Evolutionary conservation across 2,113 vertebrate species (phyloP), one percentile per base, ranked within the genome.

Genomic region (Tor tambroides): DNA sequence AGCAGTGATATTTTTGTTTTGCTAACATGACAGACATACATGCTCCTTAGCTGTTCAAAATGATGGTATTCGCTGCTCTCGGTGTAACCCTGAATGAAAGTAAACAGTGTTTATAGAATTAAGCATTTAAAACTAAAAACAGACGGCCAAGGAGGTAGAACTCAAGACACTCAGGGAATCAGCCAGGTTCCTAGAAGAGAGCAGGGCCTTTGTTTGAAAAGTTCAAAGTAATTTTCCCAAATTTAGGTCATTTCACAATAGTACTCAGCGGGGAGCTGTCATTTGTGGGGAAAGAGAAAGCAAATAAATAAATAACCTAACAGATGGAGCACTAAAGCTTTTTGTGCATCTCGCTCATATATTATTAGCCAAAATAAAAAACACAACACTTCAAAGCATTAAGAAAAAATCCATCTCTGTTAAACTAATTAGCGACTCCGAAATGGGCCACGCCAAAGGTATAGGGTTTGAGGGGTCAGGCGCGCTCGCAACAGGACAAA

Each of bases 221-320:
- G 90, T 92, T 94, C 91, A 92, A 91, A 92, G 90, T 91, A 61
- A 91, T 93, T 94, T 93, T 43, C 83, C 74, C 80, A 92, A 92
- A 93, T 92, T 87, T 90, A 83, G 91, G 91, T 92, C 90, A 91
- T 85, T 56, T 61, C 88, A 92, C 93, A 93, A 90, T 91, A 92
- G 87, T 88, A 91, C 89, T 85, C 88, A 88, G 86, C 87, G 63
- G 89, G 84, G 88, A 76, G 81, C 89, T 80, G 84, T 89, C 92
- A 88, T 92, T 93, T 90, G 89, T 80, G 69, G 89, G 88, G 49
- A 86, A 91, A 69, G 69, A 84, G 84, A 84, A 86, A 61, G 84
- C 79, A 88, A 88, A 90, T 89, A 87, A 79, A 85, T 88, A 92
- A 91, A 92, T 65, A 90, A 75, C 2, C 5, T 14, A 85, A 69